Base-by-base conservation (phyloP, 2,888 invertebrate genomes). In the Antheraea yamamai region DNA sequence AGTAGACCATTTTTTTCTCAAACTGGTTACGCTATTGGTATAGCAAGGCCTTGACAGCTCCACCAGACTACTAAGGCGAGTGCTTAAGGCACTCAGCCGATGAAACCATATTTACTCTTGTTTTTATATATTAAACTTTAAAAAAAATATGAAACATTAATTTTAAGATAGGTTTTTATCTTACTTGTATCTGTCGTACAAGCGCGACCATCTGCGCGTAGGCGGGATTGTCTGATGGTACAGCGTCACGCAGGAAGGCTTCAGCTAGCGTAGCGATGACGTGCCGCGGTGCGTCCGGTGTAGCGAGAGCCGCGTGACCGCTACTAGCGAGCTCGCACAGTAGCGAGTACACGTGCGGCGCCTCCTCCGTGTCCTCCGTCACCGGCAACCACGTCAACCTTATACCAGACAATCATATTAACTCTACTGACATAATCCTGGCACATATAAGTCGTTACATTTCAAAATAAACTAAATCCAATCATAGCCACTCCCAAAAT, bases 311-410 rank as follows among this genome's bases (percentile, higher is more conserved):
- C 30, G 98, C 97, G 95, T 99, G 97, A 87, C 99, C 98, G 83
- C 96, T 96, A 91, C 99, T 98, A 79, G 99, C 97, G 81, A 99
- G 96, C 95, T 99, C 99, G 94, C 99, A 99, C 81, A 99, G 95
- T 91, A 99, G 98, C 76, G 97, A 97, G 91, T 99, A 99, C 79
- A 99, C 98, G 88, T 99, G 98, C 39, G 98, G 98, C 73, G 99
- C 98, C 94, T 99, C 99, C 82, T 99, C 99, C 20, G 97, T 96
- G 92, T 99, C 99, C 88, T 99, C 99, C 81, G 97, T 97, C 61
- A 99, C 98, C 14, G 99, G 99, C 86, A 99, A 95, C 99, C 99
- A 99, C 76, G 97, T 96, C 84, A 99, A 92, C 97, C 97, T 97
- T 82, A 66, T 23, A 30, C 64, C 64, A 64, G n/a, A 61, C 10